Evolutionary conservation across 2,113 vertebrate genomes (phyloP).

Genomic region (Columbina picui): DNA sequence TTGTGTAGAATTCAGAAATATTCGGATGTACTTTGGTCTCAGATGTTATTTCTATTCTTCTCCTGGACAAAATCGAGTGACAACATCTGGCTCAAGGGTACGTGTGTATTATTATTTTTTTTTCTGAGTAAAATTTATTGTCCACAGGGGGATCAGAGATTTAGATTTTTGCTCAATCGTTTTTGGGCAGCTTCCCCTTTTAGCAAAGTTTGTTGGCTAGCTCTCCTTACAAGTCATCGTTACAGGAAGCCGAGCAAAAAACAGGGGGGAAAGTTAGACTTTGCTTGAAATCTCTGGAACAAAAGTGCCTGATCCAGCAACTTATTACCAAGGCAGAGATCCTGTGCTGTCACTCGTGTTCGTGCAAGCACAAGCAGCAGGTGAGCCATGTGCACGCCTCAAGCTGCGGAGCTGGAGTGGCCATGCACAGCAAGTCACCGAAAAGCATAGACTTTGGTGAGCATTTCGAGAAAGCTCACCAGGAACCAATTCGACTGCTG

Average conservation of each 20-base stretch:
- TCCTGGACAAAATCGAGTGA: conserved; percentile 47
- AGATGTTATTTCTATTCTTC: conserved; percentile 25
- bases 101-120: conserved; percentile 16
- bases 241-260: conserved; percentile 43
- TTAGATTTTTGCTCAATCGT: conserved; percentile 48
- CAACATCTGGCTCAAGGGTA: conserved; percentile 37
- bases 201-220: conserved; percentile 1
- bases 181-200: conserved; percentile 44
- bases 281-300: not conserved
- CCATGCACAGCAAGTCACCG: not conserved
- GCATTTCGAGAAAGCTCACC: not conserved
- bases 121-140: conserved; percentile 45
- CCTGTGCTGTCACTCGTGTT: not conserved
- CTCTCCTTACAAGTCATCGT: conserved; percentile 12
- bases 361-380: not conserved
- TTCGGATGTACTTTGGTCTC: not conserved
- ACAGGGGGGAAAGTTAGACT: not conserved
- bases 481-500: not conserved
- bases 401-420: not conserved
- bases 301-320: not conserved
- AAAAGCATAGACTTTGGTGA: not conserved
- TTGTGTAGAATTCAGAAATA: conserved; percentile 18
- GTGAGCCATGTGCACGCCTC: not conserved
- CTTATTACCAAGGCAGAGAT: not conserved
- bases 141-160: conserved; percentile 38